Evolutionary conservation across 1,140 invertebrate species (phyloP), one percentile per base, ranked within the genome.

Genomic region (Diabrotica undecimpunctata): DNA sequence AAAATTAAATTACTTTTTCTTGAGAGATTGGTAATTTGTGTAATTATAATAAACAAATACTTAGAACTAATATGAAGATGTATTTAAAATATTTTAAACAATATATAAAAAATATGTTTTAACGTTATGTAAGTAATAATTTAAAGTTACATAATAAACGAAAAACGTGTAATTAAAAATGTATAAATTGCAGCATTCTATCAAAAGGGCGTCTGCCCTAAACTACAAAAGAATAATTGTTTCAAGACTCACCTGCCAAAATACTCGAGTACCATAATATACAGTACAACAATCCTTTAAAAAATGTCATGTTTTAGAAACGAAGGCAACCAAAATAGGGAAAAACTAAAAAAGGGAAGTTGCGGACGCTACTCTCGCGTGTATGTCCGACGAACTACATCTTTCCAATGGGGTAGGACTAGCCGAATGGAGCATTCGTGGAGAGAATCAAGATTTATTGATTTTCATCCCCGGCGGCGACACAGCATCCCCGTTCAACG

Each of bases 231-330:
- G 8, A 46, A 54, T 35, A 54, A 35, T 54, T 35, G 10, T 3
- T 11, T n/a, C 12, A 54, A 10, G 8, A 51, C 69, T 71, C 54
- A 75, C 82, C 83, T 68, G 81, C 77, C 61, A 82, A 73, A 68
- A 86, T 85, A 73, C 84, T 86, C 56, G 80, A 72, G 70, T 83
- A 86, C 84, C 85, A 87, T 53, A 86, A 74, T 66, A 76, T 69
- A 70, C 80, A 81, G 74, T 85, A 87, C 36, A 83, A 66, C 57
- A 79, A 66, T 11, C 85, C 85, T 37, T 38, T 54, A 41, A n/a
- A 54, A n/a, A 25, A 55, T 61, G 54, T 55, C 25, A 52, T 52
- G 35, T 37, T 37, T 37, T 37, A 61, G 39, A 11, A 51, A 46
- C n/a, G 8, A n/a, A 46, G n/a, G n/a, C 41, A 46, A 46, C 8